A percentile compares a stretch with the other conserved stretches of the same genome.
phyloP scores from a whole-genome alignment of 2,888 invertebrate species.

The Adelphocoris suturalis region DNA sequence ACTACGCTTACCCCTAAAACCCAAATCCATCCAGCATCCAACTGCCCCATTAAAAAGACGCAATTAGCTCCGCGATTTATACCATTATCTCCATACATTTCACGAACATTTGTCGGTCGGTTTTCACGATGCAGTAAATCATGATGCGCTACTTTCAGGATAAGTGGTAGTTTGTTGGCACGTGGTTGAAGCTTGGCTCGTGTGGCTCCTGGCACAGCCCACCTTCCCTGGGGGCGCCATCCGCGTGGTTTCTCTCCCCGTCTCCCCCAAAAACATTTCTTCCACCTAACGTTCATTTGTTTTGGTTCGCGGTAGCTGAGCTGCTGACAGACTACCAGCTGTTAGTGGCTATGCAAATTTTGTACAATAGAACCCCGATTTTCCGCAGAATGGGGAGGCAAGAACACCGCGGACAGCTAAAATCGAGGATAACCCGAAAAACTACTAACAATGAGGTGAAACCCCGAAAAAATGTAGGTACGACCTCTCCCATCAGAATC shows the following conservation, averaged over 20 bases:
- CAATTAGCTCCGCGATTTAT: conserved; percentile 1
- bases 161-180: conserved; percentile 19
- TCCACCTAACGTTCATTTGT: neutral
- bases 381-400: no score
- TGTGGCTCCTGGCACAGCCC: neutral
- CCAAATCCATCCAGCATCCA: no score
- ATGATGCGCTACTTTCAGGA: conserved; percentile 30
- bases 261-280: neutral
- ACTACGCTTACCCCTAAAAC: no score
- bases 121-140: conserved; percentile 31
- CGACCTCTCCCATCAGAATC: no score
- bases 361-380: no score
- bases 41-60: no score
- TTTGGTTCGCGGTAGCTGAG: neutral
- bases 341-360: no score
- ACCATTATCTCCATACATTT: neutral
- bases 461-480: no score
- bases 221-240: neutral
- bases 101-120: conserved; percentile 2
- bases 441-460: no score
- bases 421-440: no score
- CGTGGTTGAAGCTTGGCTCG: neutral
- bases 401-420: no score
- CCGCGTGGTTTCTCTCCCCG: neutral
- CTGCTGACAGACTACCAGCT: no score